Evolutionary conservation across 1,140 invertebrate species (phyloP), one percentile per base, ranked within the genome.

Genomic region (Varroa destructor): DNA sequence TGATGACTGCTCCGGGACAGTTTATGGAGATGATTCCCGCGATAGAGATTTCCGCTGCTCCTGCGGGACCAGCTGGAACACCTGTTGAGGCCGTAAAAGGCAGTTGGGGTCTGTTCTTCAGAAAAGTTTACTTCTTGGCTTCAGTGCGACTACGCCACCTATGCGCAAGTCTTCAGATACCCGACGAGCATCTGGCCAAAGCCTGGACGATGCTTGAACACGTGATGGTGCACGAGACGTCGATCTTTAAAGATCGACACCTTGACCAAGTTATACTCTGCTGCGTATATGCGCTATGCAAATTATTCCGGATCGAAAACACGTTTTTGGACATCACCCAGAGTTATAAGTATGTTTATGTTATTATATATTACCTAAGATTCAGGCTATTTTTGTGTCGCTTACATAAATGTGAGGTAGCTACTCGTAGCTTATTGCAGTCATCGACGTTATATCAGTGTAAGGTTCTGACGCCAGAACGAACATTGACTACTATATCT

Each of bases 251-350:
- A 74, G 92, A 97, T 80, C 83, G 95, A 10, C 94, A 99, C 82
- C 82, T 99, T 36, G 96, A 99, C 82, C 96, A 99, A 82, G 86
- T 97, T 72, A 84, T 99, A n/a, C 97, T 99, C 93, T 98, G 95
- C 82, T 86, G 91, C 74, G 87, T 97, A 73, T 99, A 98, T 81
- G 90, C 97, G 58, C 90, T 97, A 74, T 91, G 90, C 76, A 96
- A 93, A 83, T 87, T 95, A 76, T 72, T 43, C 61, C 40, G 37
- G 14, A n/a, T 67, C 5, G 37, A 67, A 12, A 67, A 67, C 2
- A 40, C 14, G 12, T 67, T 67, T 37, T 40, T 46, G 40, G 61
- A 67, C 61, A 67, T 67, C 61, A 67, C 61, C 10, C 61, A 67
- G 37, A 36, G 61, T 46, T 67, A 67, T 37, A 67, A 37, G 61